Evolutionary conservation across 2,888 invertebrate genomes (phyloP).

Genomic region (Acrocera orbiculus): DNA sequence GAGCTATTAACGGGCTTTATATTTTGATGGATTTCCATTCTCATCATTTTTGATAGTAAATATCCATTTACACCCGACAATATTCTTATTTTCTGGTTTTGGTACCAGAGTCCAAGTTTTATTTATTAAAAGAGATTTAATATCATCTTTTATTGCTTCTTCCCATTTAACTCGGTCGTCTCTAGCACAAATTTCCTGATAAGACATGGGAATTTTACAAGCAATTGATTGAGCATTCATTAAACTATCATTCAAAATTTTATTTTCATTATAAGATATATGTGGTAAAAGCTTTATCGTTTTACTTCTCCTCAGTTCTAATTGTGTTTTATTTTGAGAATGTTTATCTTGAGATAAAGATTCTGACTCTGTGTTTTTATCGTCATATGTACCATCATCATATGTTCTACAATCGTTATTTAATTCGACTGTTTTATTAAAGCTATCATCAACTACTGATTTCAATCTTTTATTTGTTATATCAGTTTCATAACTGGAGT

Average conservation of each 20-base stretch:
- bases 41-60: slow-evolving; percentile 13
- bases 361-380: not conserved
- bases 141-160: slow-evolving; percentile 11
- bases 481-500: slow-evolving; percentile 7
- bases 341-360: too few relatives aligned
- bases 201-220: slow-evolving; percentile 6
- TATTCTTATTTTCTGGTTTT: slow-evolving; percentile 10
- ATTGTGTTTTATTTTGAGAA: too few relatives aligned
- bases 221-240: slow-evolving; percentile 3
- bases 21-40: slow-evolving; percentile 7
- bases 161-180: slow-evolving; percentile 11
- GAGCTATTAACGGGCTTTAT: slow-evolving; percentile 12
- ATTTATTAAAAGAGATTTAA: slow-evolving; percentile 10
- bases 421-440: not conserved
- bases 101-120: slow-evolving; percentile 11
- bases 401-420: not conserved
- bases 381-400: too few relatives aligned
- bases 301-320: slow-evolving; percentile 7
- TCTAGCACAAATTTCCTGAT: slow-evolving; percentile 7
- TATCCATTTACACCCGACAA: slow-evolving; percentile 13
- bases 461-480: too few relatives aligned
- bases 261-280: slow-evolving; percentile 5
- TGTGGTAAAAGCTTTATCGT: slow-evolving; percentile 4
- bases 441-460: not conserved
- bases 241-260: slow-evolving; percentile 3